Conservation (phyloP, 2,888 invertebrate species). For the Nipponacmea schrenckii region DNA sequence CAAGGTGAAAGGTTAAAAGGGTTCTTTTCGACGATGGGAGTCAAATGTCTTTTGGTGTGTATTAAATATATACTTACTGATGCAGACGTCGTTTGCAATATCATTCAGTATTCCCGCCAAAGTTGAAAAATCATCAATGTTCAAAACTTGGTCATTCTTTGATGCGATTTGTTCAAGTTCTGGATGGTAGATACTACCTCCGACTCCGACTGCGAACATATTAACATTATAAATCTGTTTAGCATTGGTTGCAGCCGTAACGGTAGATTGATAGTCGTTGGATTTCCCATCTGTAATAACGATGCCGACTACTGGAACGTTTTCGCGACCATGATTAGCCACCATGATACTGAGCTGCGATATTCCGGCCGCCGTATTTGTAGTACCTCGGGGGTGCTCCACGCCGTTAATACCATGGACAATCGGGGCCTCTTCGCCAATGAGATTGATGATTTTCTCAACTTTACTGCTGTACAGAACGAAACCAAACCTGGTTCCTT, state of each 20-base stretch:
- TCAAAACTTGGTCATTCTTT: neutral
- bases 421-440: neutral
- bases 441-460: neutral
- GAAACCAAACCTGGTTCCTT: neutral
- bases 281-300: neutral
- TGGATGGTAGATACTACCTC: neutral
- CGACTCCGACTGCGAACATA: constrained; percentile 7
- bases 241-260: neutral
- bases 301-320: neutral
- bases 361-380: neutral
- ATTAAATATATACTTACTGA: neutral
- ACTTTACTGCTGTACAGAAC: neutral
- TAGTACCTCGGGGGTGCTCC: neutral
- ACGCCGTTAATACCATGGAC: neutral
- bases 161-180: neutral
- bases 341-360: neutral
- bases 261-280: neutral
- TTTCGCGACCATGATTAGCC: neutral
- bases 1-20: too few species aligned
- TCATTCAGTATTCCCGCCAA: neutral
- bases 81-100: neutral
- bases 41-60: too few species aligned
- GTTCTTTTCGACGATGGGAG: too few species aligned
- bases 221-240: neutral
- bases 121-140: neutral